phyloP scores from a whole-genome alignment of 2,888 invertebrate species.

The Criorhina ranunculi region DNA sequence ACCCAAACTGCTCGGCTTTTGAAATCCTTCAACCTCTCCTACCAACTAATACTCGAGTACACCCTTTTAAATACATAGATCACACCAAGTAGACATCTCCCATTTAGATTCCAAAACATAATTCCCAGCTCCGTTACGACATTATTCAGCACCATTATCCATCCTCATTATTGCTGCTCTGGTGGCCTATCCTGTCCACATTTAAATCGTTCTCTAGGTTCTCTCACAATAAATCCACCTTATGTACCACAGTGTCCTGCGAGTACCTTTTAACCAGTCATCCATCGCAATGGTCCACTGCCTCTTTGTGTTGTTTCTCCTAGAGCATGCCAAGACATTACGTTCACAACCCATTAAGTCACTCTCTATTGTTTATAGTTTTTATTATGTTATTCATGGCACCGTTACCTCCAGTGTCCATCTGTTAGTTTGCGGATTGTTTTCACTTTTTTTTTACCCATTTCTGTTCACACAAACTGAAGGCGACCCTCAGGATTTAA shows the following conservation, averaged over 20 bases:
- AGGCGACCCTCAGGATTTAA: slow-evolving; percentile 34
- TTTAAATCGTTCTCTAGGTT: slow-evolving; percentile 61
- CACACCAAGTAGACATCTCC: slow-evolving; percentile 41
- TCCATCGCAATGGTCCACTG: slow-evolving; percentile 61
- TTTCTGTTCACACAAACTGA: background rate
- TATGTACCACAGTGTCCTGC: slow-evolving; percentile 53
- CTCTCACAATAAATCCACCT: slow-evolving; percentile 50
- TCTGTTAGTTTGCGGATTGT: slow-evolving; percentile 47
- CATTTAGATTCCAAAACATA: slow-evolving; percentile 38
- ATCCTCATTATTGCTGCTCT: slow-evolving; percentile 64
- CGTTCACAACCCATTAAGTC: slow-evolving; percentile 75
- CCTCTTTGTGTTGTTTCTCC: slow-evolving; percentile 23
- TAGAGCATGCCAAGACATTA: slow-evolving; percentile 48
- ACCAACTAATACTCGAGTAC: background rate
- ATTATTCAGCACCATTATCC: slow-evolving; percentile 58
- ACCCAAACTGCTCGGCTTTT: too few relatives aligned
- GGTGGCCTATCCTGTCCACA: slow-evolving; percentile 59
- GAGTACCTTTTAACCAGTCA: slow-evolving; percentile 63
- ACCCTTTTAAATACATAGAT: slow-evolving; percentile 20
- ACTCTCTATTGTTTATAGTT: slow-evolving; percentile 75
- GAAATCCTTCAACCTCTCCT: background rate
- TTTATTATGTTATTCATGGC: slow-evolving; percentile 70
- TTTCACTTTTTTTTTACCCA: background rate
- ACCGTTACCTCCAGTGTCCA: slow-evolving; percentile 49
- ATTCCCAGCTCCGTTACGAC: slow-evolving; percentile 35